Evolutionary conservation across 2,113 vertebrate species (phyloP), one percentile per base, ranked within the genome.

Genomic region (Seriola dumerili): DNA sequence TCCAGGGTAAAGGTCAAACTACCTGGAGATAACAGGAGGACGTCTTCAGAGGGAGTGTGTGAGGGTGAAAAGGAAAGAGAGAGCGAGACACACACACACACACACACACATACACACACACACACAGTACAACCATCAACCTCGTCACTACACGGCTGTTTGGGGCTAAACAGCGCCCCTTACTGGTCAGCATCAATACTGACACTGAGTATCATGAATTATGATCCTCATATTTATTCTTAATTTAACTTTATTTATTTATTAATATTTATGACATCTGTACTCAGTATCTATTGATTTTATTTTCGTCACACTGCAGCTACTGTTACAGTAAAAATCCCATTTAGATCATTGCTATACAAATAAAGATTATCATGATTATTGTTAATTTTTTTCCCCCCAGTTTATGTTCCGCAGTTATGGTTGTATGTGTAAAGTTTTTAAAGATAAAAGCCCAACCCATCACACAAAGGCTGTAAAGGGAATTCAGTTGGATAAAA

Each of bases 1-100:
- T 23, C 5, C 70, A 71, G 82, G 77, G 23, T 50, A 88, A 91
- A 90, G 78, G 81, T 91, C 81, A 85, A 82, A 72, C 67, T 79
- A 68, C 77, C 71, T 76, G 65, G 9, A 69, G 76, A 76, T 86
- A 81, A 81, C 10, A 12, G 58, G 76, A 80, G 75, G 52, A 29
- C 82, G 23, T 76, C 48, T 46, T 68, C 54, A 67, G 10, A 71
- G 50, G 34, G 38, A 19, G 78, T 36, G 85, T 69, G 77, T 36
- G 62, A 36, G 17, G 44, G 76, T 34, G 48, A 29, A 29, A 63
- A 5, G 2, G 23, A 65, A n/a, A 36, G 52, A 46, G 23, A 46
- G n/a, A 29, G n/a, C 14, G 63, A 44, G 34, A 38, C 58, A 36
- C 25, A 62, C 67, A 36, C 48, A 57, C n/a, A 58, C 17, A 10